Percentiles rank a stretch among this genome's conserved stretches.
Evolutionary conservation across 2,797 vertebrate genomes (phyloP).

Genomic region (Gephyroberyx darwinii): DNA sequence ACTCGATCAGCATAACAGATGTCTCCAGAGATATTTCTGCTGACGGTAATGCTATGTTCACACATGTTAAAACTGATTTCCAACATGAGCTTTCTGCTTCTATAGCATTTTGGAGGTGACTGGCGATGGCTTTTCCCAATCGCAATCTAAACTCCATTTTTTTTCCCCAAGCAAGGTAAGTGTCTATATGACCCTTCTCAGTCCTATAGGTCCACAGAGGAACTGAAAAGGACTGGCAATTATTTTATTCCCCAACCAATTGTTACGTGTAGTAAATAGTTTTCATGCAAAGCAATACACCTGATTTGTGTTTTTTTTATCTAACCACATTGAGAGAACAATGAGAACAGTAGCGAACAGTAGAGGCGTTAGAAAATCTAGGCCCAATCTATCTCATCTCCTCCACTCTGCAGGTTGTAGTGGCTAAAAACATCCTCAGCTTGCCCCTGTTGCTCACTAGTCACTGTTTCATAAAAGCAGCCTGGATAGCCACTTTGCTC

Average conservation of each 20-base stretch:
- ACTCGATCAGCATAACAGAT: slow-evolving; percentile 54
- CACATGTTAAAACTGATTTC: slow-evolving; percentile 56
- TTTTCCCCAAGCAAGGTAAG: slow-evolving; percentile 29
- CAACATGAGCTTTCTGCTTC: slow-evolving; percentile 18
- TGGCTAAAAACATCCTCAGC: too few relatives aligned
- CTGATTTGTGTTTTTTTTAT: slow-evolving; percentile 29
- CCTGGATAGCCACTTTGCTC: too few relatives aligned
- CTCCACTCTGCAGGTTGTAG: too few relatives aligned
- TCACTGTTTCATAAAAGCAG: too few relatives aligned
- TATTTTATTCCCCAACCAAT: slow-evolving; percentile 29
- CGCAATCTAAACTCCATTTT: slow-evolving; percentile 9
- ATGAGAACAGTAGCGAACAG: too few relatives aligned
- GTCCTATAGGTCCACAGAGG: background rate
- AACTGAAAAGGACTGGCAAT: slow-evolving; percentile 26
- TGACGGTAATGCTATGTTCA: slow-evolving; percentile 62
- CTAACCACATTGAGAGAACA: slow-evolving; percentile 54
- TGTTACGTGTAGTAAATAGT: background rate
- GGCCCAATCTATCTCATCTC: slow-evolving; percentile 27
- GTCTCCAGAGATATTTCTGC: slow-evolving; percentile 50
- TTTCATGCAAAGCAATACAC: slow-evolving; percentile 37
- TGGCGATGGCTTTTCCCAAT: slow-evolving; percentile 13
- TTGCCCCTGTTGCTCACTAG: too few relatives aligned
- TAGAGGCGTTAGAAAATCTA: too few relatives aligned
- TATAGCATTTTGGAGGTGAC: too few relatives aligned
- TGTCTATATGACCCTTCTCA: slow-evolving; percentile 14